These are phyloP conservation scores for Falco punctatus DNA, from an alignment of 2,113 vertebrate genomes.

Conservation along the genomic window DNA sequence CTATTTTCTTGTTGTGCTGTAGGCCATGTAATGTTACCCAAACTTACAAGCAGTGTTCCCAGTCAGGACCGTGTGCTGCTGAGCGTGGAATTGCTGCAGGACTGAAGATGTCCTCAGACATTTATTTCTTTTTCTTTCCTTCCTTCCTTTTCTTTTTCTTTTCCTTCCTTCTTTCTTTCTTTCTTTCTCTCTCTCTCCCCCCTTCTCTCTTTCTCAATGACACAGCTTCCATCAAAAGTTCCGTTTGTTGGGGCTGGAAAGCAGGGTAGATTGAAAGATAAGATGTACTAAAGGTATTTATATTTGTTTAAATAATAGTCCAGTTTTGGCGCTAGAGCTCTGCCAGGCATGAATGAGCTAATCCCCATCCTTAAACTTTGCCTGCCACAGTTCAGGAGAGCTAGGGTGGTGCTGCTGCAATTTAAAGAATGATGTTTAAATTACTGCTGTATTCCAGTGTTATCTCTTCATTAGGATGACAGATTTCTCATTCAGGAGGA, in stretches of 20 bases:
- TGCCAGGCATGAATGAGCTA: conserved; percentile 6
- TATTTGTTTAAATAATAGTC: conserved; percentile 58
- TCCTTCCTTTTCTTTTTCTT: neutral
- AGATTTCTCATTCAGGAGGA: neutral
- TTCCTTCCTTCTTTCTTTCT: neutral
- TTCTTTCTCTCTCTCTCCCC: neutral
- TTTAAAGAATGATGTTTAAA: neutral
- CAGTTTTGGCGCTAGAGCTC: conserved; percentile 32
- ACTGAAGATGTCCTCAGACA: neutral
- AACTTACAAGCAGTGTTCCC: neutral
- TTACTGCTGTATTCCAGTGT: neutral
- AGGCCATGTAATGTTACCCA: conserved; percentile 40
- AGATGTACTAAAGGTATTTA: conserved; percentile 43
- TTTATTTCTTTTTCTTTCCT: neutral
- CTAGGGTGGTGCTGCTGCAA: neutral
- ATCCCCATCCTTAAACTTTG: conserved; percentile 27
- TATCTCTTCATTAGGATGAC: neutral
- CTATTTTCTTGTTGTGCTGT: conserved; percentile 29
- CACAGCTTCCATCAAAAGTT: neutral
- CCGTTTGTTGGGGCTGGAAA: conserved; percentile 20
- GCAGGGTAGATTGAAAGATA: conserved; percentile 31
- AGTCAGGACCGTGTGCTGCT: neutral
- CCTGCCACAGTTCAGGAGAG: neutral
- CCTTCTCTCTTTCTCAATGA: neutral
- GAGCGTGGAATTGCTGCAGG: neutral